phyloP scores from a whole-genome alignment of 2,113 vertebrate genomes.

The Erpornis zantholeuca region DNA sequence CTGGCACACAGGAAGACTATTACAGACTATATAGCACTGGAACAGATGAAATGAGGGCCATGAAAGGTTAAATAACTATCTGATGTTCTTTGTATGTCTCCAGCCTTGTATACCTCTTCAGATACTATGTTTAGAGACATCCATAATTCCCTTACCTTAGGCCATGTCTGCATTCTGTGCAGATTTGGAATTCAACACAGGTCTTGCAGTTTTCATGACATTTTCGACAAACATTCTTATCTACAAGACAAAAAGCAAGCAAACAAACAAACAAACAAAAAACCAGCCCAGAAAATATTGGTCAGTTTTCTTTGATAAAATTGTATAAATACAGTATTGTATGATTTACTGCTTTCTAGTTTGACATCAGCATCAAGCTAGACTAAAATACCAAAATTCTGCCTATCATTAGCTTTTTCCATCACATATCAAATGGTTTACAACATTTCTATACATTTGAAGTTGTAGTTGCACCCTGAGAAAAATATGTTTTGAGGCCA shows the following conservation, averaged over 20 bases:
- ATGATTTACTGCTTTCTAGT: background rate
- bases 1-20: background rate
- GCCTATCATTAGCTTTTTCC: background rate
- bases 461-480: background rate
- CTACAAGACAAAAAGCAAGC: slow-evolving; percentile 80
- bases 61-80: background rate
- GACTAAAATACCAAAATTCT: background rate
- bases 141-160: slow-evolving; percentile 82
- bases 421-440: background rate
- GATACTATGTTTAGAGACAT: background rate
- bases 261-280: too few species aligned
- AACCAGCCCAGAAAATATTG: background rate
- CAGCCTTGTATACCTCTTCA: background rate
- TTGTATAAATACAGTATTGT: background rate
- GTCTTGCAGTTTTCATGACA: slow-evolving; percentile 93
- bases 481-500: background rate
- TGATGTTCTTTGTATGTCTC: background rate
- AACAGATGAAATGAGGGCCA: background rate
- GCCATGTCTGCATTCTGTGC: slow-evolving; percentile 91
- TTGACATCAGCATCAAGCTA: background rate
- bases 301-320: background rate
- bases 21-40: background rate
- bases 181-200: slow-evolving; percentile 83
- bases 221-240: slow-evolving; percentile 86
- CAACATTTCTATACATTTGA: background rate